phyloP scores from a whole-genome alignment of 2,888 invertebrate genomes.

The Lordiphosa fenestrarum region DNA sequence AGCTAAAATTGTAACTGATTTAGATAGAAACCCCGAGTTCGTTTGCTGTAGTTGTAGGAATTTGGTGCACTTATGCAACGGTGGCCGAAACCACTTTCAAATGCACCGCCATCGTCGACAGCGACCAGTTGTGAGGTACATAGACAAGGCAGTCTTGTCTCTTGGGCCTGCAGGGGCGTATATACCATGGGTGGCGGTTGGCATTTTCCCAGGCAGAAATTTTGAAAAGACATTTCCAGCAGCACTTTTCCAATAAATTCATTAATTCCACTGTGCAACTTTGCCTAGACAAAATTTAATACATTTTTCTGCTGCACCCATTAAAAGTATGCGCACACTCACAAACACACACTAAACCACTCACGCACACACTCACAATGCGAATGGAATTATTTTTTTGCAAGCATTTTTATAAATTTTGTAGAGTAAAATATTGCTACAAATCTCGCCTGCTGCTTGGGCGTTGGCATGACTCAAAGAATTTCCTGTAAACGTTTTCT shows the following conservation, averaged over 20 bases:
- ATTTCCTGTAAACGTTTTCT: slow-evolving; percentile 54
- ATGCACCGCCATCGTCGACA: slow-evolving; percentile 46
- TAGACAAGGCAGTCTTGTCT: neutral
- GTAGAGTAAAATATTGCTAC: slow-evolving; percentile 49
- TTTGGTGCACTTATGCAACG: slow-evolving; percentile 71
- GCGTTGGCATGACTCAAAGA: slow-evolving; percentile 66
- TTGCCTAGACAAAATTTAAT: neutral
- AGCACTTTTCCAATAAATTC: too few relatives aligned
- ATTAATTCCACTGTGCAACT: slow-evolving; percentile 4
- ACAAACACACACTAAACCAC: slow-evolving; percentile 14
- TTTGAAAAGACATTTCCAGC: neutral
- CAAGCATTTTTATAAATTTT: slow-evolving; percentile 62
- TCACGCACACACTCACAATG: slow-evolving; percentile 2
- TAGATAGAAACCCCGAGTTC: slow-evolving; percentile 55
- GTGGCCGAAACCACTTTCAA: slow-evolving; percentile 74
- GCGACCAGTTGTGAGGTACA: slow-evolving; percentile 26
- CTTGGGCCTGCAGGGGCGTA: slow-evolving; percentile 46
- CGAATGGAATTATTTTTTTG: slow-evolving; percentile 45
- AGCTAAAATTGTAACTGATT: slow-evolving; percentile 48
- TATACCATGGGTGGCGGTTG: slow-evolving; percentile 3
- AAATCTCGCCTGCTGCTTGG: slow-evolving; percentile 60
- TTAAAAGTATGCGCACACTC: slow-evolving; percentile 36
- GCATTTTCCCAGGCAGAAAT: too few relatives aligned
- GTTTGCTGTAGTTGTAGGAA: slow-evolving; percentile 47
- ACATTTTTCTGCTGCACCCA: slow-evolving; percentile 47